Percentiles rank a stretch among this genome's conserved stretches.
Evolutionary conservation across 2,888 invertebrate genomes (phyloP).

Genomic region (Sturmia bella): DNA sequence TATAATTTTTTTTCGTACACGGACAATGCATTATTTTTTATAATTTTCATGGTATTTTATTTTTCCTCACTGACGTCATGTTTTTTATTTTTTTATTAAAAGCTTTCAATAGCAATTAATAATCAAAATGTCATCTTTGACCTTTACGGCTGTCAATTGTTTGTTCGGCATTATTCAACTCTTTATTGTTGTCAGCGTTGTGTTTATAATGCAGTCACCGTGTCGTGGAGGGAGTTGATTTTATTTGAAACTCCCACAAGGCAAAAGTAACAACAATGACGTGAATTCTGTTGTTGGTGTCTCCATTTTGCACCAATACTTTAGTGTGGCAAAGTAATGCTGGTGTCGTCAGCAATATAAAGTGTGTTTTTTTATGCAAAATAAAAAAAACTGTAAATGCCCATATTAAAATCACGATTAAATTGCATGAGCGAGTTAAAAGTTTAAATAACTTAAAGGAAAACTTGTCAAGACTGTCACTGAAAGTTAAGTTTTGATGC

Average conservation of each 20-base stretch:
- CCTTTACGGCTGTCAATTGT: constrained; percentile 68
- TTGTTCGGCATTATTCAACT: not conserved
- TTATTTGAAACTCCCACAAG: constrained; percentile 24
- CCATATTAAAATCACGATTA: constrained; percentile 62
- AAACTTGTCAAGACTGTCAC: constrained; percentile 70
- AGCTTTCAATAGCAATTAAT: constrained; percentile 73
- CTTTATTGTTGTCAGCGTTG: constrained; percentile 21
- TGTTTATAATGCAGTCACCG: constrained; percentile 51
- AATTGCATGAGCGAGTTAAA: constrained; percentile 36
- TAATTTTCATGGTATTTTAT: not conserved
- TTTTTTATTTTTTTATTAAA: constrained; percentile 46
- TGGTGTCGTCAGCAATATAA: constrained; percentile 5
- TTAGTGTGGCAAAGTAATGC: not conserved
- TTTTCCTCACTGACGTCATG: not conserved
- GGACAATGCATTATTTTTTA: too few species aligned
- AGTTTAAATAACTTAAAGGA: constrained; percentile 67
- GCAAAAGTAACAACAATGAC: constrained; percentile 13
- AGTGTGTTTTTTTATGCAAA: not conserved
- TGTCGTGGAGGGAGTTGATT: constrained; percentile 54
- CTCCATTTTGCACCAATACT: constrained; percentile 22
- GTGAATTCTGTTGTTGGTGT: constrained; percentile 25
- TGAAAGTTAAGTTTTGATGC: constrained; percentile 34
- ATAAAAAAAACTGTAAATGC: constrained; percentile 2
- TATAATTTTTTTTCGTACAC: too few species aligned
- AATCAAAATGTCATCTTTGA: constrained; percentile 73